These are phyloP conservation scores for Cremastinae sp. DNA, from an alignment of 2,888 invertebrate genomes.

Conservation along the genomic window DNA sequence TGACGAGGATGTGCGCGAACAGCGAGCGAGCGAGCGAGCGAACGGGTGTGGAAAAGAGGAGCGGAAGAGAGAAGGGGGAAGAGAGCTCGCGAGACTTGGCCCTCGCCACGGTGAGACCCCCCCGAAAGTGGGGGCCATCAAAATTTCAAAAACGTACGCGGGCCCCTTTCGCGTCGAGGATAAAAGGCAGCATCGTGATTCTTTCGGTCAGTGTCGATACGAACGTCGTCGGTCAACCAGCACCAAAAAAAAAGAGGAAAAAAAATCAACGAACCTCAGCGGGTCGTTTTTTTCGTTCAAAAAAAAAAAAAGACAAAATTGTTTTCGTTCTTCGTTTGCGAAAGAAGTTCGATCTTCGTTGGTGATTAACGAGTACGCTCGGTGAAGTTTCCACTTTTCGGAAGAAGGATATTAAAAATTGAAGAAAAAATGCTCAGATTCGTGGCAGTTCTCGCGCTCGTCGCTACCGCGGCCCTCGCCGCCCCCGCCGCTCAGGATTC, in stretches of 20 bases:
- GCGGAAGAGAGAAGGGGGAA: constrained; percentile 25
- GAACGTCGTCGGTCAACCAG: constrained; percentile 77
- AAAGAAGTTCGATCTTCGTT: constrained; percentile 59
- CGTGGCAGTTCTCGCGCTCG: constrained; percentile 72
- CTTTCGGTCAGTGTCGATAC: constrained; percentile 80
- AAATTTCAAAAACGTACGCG: constrained; percentile 81
- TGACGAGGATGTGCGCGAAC: constrained; percentile 39
- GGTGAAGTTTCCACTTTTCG: constrained; percentile 53
- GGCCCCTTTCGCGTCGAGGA: constrained; percentile 80
- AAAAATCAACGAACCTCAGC: constrained; percentile 20
- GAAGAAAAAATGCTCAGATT: constrained; percentile 73
- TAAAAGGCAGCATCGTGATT: constrained; percentile 80
- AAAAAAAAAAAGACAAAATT: constrained; percentile 31
- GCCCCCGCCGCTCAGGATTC: constrained; percentile 74
- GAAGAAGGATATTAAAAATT: constrained; percentile 56
- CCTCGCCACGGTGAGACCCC: constrained; percentile 52
- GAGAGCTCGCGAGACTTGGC: constrained; percentile 52
- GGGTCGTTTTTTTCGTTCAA: constrained; percentile 38
- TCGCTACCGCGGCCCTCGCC: constrained; percentile 71
- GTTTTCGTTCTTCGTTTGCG: constrained; percentile 43
- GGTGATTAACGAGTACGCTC: constrained; percentile 39
- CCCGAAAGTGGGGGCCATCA: constrained; percentile 79
- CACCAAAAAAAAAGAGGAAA: constrained; percentile 57
- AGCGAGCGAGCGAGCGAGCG: constrained; percentile 18
- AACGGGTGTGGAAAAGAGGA: constrained; percentile 18